These are phyloP conservation scores for Trypoxylus dichotomus DNA, from an alignment of 1,140 invertebrate genomes.

Conservation along the genomic window DNA sequence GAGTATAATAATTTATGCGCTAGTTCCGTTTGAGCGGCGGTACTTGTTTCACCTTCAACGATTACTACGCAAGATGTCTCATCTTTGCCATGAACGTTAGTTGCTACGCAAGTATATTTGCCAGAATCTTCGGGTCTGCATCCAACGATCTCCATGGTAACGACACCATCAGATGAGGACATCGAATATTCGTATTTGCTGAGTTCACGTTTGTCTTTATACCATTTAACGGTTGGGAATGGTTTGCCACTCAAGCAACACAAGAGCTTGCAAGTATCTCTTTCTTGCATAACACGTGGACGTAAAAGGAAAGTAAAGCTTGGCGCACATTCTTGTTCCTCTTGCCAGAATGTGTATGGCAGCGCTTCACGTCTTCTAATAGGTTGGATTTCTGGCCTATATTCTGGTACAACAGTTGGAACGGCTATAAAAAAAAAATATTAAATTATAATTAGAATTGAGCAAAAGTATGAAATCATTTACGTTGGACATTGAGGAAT, in stretches of 20 bases:
- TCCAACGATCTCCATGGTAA: constrained; percentile 94
- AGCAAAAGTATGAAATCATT: constrained; percentile 49
- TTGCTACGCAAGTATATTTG: constrained; percentile 91
- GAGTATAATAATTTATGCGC: constrained; percentile 86
- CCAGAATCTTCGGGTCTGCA: constrained; percentile 94
- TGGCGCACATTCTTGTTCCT: constrained; percentile 86
- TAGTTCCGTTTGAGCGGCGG: constrained; percentile 76
- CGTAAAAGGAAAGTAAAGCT: constrained; percentile 96
- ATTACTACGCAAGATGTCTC: constrained; percentile 95
- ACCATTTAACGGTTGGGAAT: constrained; percentile 88
- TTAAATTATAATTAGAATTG: constrained; percentile 34
- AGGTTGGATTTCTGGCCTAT: constrained; percentile 72
- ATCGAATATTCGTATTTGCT: constrained; percentile 89
- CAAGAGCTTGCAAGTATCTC: constrained; percentile 93
- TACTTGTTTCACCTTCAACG: constrained; percentile 88
- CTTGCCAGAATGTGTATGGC: constrained; percentile 86
- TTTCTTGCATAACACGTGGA: constrained; percentile 95
- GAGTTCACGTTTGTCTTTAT: constrained; percentile 89
- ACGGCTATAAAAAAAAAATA: constrained; percentile 65
- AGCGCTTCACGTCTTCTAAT: constrained; percentile 77
- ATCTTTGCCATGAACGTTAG: constrained; percentile 88
- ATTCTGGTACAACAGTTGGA: constrained; percentile 78
- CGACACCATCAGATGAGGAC: constrained; percentile 88
- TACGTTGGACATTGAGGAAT: constrained; percentile 96
- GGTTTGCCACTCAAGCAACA: constrained; percentile 95